Evolutionary conservation across 2,888 invertebrate genomes (phyloP).

Genomic region (Sarcophaga carnaria): DNA sequence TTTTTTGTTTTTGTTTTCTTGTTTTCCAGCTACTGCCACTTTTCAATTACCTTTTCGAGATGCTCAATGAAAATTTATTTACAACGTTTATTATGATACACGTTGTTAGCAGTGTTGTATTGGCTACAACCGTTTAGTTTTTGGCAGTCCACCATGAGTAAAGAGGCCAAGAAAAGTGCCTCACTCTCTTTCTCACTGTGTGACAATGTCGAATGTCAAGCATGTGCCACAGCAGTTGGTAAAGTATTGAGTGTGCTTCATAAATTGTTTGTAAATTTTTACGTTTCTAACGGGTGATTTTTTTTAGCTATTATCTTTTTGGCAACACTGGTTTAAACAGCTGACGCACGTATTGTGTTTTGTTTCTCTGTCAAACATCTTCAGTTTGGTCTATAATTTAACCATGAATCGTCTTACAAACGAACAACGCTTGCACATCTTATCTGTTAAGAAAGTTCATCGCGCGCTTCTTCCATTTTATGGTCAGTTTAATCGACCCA

Average conservation of each 20-base stretch:
- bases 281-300: too few relatives aligned
- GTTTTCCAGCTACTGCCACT: neutral
- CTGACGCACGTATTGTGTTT: too few relatives aligned
- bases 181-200: neutral
- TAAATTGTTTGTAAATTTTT: neutral
- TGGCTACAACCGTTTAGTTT: neutral
- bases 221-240: conserved; percentile 45
- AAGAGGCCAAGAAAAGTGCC: neutral
- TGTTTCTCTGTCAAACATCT: too few relatives aligned
- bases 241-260: conserved; percentile 14
- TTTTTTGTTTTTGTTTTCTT: neutral
- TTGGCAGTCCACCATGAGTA: conserved; percentile 27
- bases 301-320: too few relatives aligned
- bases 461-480: too few relatives aligned
- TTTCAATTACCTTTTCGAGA: conserved; percentile 26
- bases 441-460: too few relatives aligned
- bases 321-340: too few relatives aligned
- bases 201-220: conserved; percentile 45
- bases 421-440: too few relatives aligned
- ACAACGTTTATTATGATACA: conserved; percentile 28
- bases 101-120: neutral
- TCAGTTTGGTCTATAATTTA: too few relatives aligned
- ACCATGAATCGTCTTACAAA: too few relatives aligned
- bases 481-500: too few relatives aligned
- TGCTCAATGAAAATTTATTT: conserved; percentile 30